Conservation (phyloP, 2,888 invertebrate genomes). For the Eupithecia insigniata region DNA sequence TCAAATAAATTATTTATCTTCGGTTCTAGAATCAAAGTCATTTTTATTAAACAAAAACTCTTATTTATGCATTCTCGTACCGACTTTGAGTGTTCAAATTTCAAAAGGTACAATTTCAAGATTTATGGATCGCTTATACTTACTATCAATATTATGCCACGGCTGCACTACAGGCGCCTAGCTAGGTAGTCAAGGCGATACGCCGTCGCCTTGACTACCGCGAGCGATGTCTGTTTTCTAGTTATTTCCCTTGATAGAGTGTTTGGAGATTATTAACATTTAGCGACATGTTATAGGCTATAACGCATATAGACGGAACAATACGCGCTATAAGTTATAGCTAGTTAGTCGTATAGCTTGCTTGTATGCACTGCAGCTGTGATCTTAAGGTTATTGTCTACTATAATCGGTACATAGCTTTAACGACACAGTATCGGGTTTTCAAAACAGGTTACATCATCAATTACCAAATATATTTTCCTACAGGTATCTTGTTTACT, state of each 20-base stretch:
- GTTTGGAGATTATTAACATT: neutral
- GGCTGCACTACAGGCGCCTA: neutral
- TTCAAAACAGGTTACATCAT: neutral
- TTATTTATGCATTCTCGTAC: neutral
- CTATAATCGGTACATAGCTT: neutral
- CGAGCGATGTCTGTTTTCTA: too few relatives aligned
- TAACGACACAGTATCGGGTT: neutral
- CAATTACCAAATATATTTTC: neutral
- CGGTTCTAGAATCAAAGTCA: neutral
- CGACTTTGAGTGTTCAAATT: neutral
- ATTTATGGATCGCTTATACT: neutral
- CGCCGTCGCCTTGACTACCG: too few relatives aligned
- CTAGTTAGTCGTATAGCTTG: too few relatives aligned
- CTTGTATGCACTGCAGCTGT: neutral
- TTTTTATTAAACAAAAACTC: neutral
- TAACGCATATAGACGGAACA: too few relatives aligned
- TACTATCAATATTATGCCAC: neutral
- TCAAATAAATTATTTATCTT: neutral
- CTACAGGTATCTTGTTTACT: constrained; percentile 47
- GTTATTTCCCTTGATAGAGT: neutral
- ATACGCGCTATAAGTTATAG: too few relatives aligned
- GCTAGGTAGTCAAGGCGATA: too few relatives aligned
- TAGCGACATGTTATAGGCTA: too few relatives aligned
- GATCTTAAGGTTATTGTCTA: neutral
- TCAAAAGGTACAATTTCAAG: neutral